phyloP scores from a whole-genome alignment of 2,888 invertebrate genomes.

The Agonum fuliginosum region DNA sequence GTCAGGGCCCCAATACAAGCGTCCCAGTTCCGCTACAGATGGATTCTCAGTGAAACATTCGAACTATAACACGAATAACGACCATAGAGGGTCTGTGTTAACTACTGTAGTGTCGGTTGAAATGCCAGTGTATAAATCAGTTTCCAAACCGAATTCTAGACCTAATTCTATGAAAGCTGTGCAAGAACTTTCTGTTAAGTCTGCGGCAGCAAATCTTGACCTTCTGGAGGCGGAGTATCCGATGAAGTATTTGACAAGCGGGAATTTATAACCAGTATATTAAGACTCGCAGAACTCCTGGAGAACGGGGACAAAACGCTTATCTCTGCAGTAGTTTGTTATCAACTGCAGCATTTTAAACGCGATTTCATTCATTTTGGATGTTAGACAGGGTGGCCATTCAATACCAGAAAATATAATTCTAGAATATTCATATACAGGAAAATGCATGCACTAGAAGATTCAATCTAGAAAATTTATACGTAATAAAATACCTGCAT shows the following conservation, averaged over 20 bases:
- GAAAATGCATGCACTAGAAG: too few species aligned
- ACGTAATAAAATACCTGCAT: too few species aligned
- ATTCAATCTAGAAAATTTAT: too few species aligned
- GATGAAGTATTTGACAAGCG: constrained; percentile 37
- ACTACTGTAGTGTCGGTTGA: constrained; percentile 72
- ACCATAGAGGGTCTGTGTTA: constrained; percentile 69
- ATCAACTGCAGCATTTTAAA: too few species aligned
- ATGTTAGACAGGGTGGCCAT: too few species aligned
- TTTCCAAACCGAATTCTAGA: constrained; percentile 66
- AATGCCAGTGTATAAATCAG: constrained; percentile 67
- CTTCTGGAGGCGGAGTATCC: constrained; percentile 35
- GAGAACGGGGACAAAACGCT: too few species aligned
- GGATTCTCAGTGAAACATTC: constrained; percentile 63
- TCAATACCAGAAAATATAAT: too few species aligned
- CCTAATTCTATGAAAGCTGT: constrained; percentile 66
- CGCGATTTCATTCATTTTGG: too few species aligned
- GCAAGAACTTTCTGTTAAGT: constrained; percentile 67
- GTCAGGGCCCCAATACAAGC: constrained; percentile 69
- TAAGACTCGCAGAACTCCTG: too few species aligned
- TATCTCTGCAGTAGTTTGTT: too few species aligned
- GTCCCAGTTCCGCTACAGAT: constrained; percentile 64
- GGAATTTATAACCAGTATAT: constrained; percentile 55
- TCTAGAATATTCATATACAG: too few species aligned
- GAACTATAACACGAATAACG: constrained; percentile 61
- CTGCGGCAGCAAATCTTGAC: constrained; percentile 41